Evolutionary conservation across 1,140 invertebrate genomes (phyloP), one percentile per base, ranked within the genome.

Genomic region (Tetranychus urticae): DNA sequence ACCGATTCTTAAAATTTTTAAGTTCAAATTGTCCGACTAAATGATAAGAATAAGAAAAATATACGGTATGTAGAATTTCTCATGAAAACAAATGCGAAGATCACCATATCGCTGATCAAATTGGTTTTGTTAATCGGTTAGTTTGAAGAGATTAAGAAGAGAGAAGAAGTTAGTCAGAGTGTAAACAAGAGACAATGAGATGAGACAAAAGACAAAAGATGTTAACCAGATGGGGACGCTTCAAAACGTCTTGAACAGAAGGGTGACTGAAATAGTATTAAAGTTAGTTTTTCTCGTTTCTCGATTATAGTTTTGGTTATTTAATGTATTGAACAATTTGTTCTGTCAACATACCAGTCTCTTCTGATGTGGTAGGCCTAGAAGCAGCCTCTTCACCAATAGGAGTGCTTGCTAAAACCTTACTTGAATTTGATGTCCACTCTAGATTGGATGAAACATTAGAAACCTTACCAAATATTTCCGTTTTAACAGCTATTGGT

Each of bases 341-440:
- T n/a, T 52, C 8, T 23, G 23, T 23, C 23, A 59, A 59, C 88
- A 82, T 94, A 97, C 92, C 91, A 82, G 93, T 90, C 84, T 97
- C 91, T 72, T 90, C 86, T 64, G 91, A 82, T 68, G 81, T 81
- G 75, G 94, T 84, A 61, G 88, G 87, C 36, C 36, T 36, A 76
- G 74, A 76, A 2, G 64, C 58, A 36, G 90, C 88, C 31, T 87
- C 88, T 72, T 94, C 88, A 68, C 92, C 92, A 62, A 93, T 83
- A 68, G 80, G 83, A 65, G 90, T 96, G 69, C 86, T 88, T 57
- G 91, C 91, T 65, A 89, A 75, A 67, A 96, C 83, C 88, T 86
- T 91, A 65, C 96, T 85, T 69, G 86, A 81, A 79, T 97, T 96
- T 70, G 91, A 83, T 58, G 88, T 94, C 88, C 88, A 96, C 71